Evolutionary conservation across 2,888 invertebrate species (phyloP).

Genomic region (Agrochola circellaris): DNA sequence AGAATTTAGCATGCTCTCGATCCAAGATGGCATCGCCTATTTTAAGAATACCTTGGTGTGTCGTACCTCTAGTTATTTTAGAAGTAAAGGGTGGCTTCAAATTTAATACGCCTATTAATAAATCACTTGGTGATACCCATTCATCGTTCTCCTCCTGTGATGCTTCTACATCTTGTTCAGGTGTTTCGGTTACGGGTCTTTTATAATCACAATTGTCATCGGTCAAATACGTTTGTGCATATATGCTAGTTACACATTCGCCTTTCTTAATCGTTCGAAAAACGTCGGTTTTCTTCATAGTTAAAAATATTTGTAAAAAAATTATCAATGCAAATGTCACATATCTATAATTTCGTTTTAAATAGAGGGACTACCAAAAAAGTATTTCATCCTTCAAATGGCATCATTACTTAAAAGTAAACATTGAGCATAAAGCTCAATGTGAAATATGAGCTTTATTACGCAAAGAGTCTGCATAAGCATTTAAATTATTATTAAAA

Average conservation of each 20-base stretch:
- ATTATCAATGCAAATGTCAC: constrained; percentile 43
- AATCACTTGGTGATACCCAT: constrained; percentile 87
- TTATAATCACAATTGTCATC: constrained; percentile 73
- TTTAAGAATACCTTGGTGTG: constrained; percentile 84
- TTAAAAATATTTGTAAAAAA: constrained; percentile 36
- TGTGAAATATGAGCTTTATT: no score
- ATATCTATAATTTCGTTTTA: constrained; percentile 33
- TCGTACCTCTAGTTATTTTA: constrained; percentile 83
- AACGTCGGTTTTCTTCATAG: constrained; percentile 74
- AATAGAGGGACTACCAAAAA: not conserved
- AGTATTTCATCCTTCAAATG: not conserved
- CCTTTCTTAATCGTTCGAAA: constrained; percentile 68
- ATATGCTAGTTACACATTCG: constrained; percentile 80
- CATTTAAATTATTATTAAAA: no score
- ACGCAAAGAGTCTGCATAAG: constrained; percentile 10
- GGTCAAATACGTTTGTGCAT: constrained; percentile 82
- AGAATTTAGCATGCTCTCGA: constrained; percentile 75
- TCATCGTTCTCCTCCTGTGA: constrained; percentile 52
- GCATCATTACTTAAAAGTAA: not conserved
- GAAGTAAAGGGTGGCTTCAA: constrained; percentile 86
- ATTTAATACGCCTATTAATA: constrained; percentile 80
- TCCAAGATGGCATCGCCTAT: constrained; percentile 81
- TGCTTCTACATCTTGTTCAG: constrained; percentile 21
- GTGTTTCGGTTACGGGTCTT: constrained; percentile 30
- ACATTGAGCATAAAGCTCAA: no score